Base-by-base conservation (phyloP, 2,888 invertebrate genomes). In the Aphidius colemani region DNA sequence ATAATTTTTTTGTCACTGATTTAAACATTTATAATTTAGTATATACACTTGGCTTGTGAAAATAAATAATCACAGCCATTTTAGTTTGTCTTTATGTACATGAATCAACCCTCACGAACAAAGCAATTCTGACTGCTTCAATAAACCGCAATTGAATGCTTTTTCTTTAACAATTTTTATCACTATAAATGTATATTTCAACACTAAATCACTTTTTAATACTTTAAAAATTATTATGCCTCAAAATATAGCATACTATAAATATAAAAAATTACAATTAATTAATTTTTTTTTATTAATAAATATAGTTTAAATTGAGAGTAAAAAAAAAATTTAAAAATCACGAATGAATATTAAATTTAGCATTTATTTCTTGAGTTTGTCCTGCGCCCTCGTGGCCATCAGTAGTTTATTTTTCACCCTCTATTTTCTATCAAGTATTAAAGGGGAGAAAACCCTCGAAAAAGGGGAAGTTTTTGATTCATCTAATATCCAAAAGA, bases 61-160 rank as follows among this genome's bases (percentile, higher is more conserved):
- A 67, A 68, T 69, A 67, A 64, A 68, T 70, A 70, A 72, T 75
- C 75, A 74, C 77, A 72, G 77, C 77, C 78, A 78, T 78, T 75
- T 74, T 77, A 74, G 70, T 65, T 64, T 40, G 59, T 50, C 30
- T 30, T 30, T 30, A 18, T 18, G 13, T 18, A 30, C 46, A 58
- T 46, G 55, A 65, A 48, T 59, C 49, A 18, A 53, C 40, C 65
- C 45, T 55, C 57, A 58, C 59, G 40, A 18, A 59, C 60, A 59
- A 64, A 64, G 49, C 62, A 61, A 65, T 66, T 67, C 59, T 51
- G 58, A 58, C 57, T 3, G 13, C 50, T 50, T 13, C 13, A 13
- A 50, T 50, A 8, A 50, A 7, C 13, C 50, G n/a, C n/a, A 50
- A 13, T 50, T 50, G 4, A 13, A 50, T 50, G 7, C 11, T 50